Conservation (phyloP, 1,140 invertebrate genomes). For the Sweltsa coloradensis region DNA sequence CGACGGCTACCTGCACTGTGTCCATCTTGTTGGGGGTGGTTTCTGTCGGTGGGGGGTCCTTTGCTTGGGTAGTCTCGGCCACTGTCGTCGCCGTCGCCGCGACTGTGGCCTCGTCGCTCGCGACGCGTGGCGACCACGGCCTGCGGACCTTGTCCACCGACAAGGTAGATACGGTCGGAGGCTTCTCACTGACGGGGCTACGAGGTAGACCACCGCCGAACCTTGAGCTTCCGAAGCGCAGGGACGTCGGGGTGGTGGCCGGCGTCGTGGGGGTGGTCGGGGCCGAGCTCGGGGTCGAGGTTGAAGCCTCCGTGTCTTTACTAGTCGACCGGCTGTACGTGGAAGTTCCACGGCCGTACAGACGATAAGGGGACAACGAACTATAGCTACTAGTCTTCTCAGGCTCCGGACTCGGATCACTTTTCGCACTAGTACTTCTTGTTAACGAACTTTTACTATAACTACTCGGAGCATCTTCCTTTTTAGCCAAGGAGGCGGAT, state of each 20-base stretch:
- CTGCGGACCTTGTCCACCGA: background rate
- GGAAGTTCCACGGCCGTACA: slow-evolving; percentile 3
- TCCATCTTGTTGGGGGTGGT: slow-evolving; percentile 3
- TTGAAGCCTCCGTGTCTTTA: background rate
- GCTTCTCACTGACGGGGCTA: slow-evolving; percentile 10
- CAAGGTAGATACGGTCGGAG: slow-evolving; percentile 4
- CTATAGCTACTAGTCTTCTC: background rate
- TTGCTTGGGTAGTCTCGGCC: background rate
- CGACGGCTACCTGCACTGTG: slow-evolving; percentile 35
- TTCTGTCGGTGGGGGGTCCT: no score
- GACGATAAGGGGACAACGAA: slow-evolving; percentile 2
- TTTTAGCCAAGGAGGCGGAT: background rate
- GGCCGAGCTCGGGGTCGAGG: slow-evolving; percentile 1
- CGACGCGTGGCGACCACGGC: background rate
- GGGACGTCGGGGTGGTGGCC: slow-evolving; percentile 1
- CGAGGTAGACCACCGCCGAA: background rate
- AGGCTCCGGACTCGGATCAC: slow-evolving; percentile 2
- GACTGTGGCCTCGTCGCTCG: background rate
- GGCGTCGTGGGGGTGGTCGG: slow-evolving; percentile 8
- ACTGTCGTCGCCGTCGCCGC: background rate
- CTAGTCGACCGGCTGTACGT: slow-evolving; percentile 6
- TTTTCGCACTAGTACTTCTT: background rate
- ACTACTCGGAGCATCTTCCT: background rate
- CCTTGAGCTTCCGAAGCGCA: slow-evolving; percentile 3
- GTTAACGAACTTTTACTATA: background rate